Conservation (phyloP, 2,797 vertebrate genomes). For the Podarcis siculus region DNA sequence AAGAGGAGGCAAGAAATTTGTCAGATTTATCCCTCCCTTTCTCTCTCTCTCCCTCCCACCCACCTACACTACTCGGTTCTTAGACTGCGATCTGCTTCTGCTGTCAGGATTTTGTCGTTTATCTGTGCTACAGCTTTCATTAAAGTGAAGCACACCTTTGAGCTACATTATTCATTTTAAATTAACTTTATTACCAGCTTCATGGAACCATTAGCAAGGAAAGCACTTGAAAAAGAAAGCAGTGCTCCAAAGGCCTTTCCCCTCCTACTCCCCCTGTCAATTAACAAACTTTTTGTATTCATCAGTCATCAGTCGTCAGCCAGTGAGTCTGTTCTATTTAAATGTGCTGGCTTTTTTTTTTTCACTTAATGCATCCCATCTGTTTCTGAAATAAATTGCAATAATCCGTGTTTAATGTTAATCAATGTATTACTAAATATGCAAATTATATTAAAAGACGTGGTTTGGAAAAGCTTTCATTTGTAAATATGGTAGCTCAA, state of each 20-base stretch:
- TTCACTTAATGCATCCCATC: conserved; percentile 84
- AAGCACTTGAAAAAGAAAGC: conserved; percentile 57
- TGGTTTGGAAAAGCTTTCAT: conserved; percentile 85
- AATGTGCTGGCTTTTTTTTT: conserved; percentile 73
- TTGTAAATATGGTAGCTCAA: conserved; percentile 87
- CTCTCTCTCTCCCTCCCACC: neutral
- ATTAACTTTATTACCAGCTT: conserved; percentile 60
- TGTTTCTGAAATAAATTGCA: conserved; percentile 87
- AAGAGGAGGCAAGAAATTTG: conserved; percentile 32
- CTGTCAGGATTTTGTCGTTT: conserved; percentile 9
- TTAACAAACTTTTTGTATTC: conserved; percentile 83
- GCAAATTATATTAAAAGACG: conserved; percentile 88
- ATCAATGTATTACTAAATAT: conserved; percentile 89
- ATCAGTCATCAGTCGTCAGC: conserved; percentile 77
- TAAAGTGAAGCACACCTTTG: conserved; percentile 40
- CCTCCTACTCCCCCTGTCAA: conserved; percentile 39
- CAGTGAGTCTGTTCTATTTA: conserved; percentile 78
- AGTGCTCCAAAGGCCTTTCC: conserved; percentile 7
- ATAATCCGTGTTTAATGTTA: conserved; percentile 88
- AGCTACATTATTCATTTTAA: conserved; percentile 54
- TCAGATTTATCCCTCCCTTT: neutral
- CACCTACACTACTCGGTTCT: neutral
- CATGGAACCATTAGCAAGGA: conserved; percentile 48
- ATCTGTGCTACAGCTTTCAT: conserved; percentile 6
- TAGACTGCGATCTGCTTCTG: neutral